Percentiles rank a stretch among this genome's conserved stretches.
Conservation (phyloP, 2,797 vertebrate genomes). For the Nyctalus aviator region DNA sequence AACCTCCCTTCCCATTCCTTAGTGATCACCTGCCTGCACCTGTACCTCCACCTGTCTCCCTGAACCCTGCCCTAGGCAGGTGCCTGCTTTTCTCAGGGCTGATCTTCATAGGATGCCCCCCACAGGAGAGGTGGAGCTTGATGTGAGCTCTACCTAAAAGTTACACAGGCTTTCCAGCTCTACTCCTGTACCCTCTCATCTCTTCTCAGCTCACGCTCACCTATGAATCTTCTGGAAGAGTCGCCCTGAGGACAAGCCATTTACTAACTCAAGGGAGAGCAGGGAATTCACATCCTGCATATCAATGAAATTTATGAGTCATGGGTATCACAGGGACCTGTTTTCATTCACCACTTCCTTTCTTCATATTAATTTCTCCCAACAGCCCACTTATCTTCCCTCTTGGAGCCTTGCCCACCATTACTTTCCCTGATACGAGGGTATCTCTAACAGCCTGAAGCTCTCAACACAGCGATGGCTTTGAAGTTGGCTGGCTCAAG, state of each 20-base stretch:
- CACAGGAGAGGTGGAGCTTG: not conserved
- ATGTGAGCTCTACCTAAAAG: not conserved
- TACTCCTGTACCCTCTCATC: not conserved
- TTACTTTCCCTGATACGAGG: conserved; percentile 52
- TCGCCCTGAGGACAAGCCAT: conserved; percentile 47
- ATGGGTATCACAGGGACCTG: conserved; percentile 55
- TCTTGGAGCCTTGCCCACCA: conserved; percentile 79
- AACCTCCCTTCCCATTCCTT: not conserved
- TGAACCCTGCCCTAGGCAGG: not conserved
- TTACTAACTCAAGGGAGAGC: conserved; percentile 33
- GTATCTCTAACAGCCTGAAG: conserved; percentile 65
- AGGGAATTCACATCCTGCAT: not conserved
- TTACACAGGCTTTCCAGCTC: not conserved
- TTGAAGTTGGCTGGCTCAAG: conserved; percentile 59
- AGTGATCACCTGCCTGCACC: not conserved
- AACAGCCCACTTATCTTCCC: conserved; percentile 79
- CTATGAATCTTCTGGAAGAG: conserved; percentile 12
- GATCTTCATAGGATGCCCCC: not conserved
- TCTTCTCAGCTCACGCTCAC: not conserved
- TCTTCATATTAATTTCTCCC: conserved; percentile 75
- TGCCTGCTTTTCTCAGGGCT: not conserved
- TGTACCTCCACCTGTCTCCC: not conserved
- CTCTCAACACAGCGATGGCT: conserved; percentile 46
- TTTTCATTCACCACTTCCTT: conserved; percentile 83
- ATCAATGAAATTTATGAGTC: conserved; percentile 78